Conservation (phyloP, 2,888 invertebrate genomes). For the Clitarchus hookeri region DNA sequence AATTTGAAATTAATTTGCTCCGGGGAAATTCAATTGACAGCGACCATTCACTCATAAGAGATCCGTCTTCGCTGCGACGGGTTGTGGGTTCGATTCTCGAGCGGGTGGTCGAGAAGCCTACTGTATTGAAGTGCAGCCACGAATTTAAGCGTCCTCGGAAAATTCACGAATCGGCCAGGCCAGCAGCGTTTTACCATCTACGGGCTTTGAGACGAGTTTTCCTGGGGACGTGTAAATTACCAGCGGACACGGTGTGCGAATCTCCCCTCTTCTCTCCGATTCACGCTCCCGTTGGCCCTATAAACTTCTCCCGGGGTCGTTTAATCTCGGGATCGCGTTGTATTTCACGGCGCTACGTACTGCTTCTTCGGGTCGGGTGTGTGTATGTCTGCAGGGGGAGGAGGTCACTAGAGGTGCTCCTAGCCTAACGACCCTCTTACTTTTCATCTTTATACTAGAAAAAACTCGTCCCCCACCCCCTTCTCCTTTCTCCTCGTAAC, state of each 20-base stretch:
- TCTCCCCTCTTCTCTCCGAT: background rate
- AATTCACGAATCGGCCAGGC: too few relatives aligned
- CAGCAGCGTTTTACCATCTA: too few relatives aligned
- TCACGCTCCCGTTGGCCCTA: background rate
- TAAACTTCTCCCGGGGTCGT: background rate
- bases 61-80: too few relatives aligned
- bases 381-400: background rate
- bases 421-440: background rate
- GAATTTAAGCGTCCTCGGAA: too few relatives aligned
- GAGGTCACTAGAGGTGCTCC: background rate
- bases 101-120: too few relatives aligned
- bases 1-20: too few relatives aligned
- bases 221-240: background rate
- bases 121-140: too few relatives aligned
- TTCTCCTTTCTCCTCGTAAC: background rate
- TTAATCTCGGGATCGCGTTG: constrained; percentile 2
- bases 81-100: too few relatives aligned
- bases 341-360: background rate
- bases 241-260: background rate
- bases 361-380: background rate
- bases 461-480: background rate
- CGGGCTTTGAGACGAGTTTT: background rate
- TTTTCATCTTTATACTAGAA: background rate
- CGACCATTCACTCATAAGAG: too few relatives aligned
- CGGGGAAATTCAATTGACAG: too few relatives aligned